Percentiles rank a stretch among this genome's conserved stretches.
These are phyloP conservation scores for Sminthurinus aureus DNA, from an alignment of 2,888 invertebrate species.

Conservation along the genomic window DNA sequence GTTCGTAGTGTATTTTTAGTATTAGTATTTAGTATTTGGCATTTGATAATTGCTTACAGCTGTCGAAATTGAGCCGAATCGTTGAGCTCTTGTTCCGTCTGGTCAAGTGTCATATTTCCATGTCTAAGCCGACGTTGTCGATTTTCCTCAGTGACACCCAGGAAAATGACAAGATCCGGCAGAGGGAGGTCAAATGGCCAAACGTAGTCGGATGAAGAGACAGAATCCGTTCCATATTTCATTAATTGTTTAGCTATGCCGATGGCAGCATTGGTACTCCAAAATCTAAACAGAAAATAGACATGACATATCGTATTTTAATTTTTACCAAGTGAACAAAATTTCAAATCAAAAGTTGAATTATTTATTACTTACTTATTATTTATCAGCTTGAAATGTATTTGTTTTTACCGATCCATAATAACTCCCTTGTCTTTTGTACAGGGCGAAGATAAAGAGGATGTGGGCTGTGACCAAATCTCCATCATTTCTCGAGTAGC, in stretches of 20 bases:
- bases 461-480: constrained; percentile 56
- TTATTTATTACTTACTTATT: not conserved
- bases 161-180: constrained; percentile 64
- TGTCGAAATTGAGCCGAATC: constrained; percentile 50
- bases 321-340: too few relatives aligned
- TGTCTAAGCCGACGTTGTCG: constrained; percentile 59
- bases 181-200: constrained; percentile 66
- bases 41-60: constrained; percentile 48
- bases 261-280: constrained; percentile 66
- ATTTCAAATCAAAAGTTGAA: too few relatives aligned
- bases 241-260: constrained; percentile 63
- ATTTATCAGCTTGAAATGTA: not conserved
- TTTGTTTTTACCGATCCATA: constrained; percentile 66
- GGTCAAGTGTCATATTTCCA: constrained; percentile 58
- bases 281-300: constrained; percentile 62
- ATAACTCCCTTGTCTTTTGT: constrained; percentile 63
- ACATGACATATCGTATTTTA: too few relatives aligned
- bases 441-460: too few relatives aligned
- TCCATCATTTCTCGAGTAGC: constrained; percentile 64
- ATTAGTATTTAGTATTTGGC: too few relatives aligned
- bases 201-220: constrained; percentile 62
- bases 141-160: constrained; percentile 64
- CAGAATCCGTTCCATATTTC: constrained; percentile 54
- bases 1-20: too few relatives aligned
- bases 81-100: constrained; percentile 57